A percentile compares a stretch with the other conserved stretches of the same genome.
Conservation (phyloP, 2,113 vertebrate genomes). For the Oreochromis aureus region DNA sequence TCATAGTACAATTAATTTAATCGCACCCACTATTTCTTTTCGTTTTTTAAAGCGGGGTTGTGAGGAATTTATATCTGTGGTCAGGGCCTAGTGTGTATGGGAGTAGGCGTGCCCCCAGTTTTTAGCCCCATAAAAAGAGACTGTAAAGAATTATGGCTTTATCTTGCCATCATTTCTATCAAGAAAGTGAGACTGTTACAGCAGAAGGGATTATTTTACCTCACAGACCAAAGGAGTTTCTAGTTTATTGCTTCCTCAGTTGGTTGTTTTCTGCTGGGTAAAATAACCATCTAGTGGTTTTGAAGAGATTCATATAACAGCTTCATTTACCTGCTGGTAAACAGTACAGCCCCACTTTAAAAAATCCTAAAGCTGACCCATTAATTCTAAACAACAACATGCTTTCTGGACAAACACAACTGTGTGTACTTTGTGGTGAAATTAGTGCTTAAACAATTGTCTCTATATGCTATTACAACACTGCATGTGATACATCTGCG, state of each 20-base stretch:
- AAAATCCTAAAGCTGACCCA: rapidly evolving
- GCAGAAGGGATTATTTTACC: neutral
- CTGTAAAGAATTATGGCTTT: neutral
- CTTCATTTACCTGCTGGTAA: neutral
- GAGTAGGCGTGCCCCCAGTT: neutral
- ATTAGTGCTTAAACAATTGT: rapidly evolving
- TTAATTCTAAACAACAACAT: neutral
- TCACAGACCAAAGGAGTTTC: neutral
- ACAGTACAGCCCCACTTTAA: neutral
- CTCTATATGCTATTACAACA: neutral
- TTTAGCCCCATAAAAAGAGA: neutral
- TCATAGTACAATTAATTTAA: neutral
- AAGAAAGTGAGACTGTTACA: neutral
- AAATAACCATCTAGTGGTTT: neutral
- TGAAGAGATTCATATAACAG: neutral
- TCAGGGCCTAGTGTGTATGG: neutral
- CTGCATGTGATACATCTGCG: neutral
- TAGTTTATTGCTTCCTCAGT: neutral
- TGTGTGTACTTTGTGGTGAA: neutral
- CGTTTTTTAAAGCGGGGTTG: neutral
- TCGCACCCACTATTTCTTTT: neutral
- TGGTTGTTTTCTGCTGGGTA: neutral
- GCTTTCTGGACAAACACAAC: neutral
- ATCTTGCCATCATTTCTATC: neutral
- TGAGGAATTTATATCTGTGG: neutral